These are phyloP conservation scores for Leptobrachium leishanense DNA, from an alignment of 2,113 vertebrate genomes.

Conservation along the genomic window DNA sequence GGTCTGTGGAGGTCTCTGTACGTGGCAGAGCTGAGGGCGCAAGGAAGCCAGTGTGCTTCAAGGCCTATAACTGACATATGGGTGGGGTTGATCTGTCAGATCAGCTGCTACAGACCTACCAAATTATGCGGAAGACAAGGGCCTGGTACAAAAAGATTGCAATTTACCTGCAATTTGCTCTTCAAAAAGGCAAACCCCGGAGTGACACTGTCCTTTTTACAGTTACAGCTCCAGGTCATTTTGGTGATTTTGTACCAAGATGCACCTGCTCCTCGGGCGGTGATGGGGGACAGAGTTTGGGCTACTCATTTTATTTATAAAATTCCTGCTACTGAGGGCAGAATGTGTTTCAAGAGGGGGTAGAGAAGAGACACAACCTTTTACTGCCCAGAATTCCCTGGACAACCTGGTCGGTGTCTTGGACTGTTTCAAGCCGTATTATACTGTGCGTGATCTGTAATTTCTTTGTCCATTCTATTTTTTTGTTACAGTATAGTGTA, in stretches of 20 bases:
- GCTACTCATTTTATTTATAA: not conserved
- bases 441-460: too few species aligned
- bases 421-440: too few species aligned
- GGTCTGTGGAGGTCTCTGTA: not conserved
- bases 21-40: not conserved
- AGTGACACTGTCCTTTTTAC: not conserved
- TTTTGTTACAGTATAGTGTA: too few species aligned
- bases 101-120: constrained; percentile 4
- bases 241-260: not conserved
- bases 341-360: not conserved
- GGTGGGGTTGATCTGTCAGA: constrained; percentile 2
- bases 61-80: not conserved
- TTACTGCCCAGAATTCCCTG: too few species aligned
- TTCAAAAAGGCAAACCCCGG: not conserved
- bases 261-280: not conserved
- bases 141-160: constrained; percentile 5
- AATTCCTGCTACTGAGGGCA: not conserved
- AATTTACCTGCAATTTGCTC: not conserved
- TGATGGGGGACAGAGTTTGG: not conserved
- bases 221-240: not conserved
- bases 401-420: too few species aligned
- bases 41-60: not conserved
- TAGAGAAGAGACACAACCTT: not conserved
- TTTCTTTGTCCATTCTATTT: too few species aligned
- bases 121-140: not conserved